These are phyloP conservation scores for Petromus typicus DNA, from an alignment of 2,113 vertebrate genomes.

Conservation along the genomic window DNA sequence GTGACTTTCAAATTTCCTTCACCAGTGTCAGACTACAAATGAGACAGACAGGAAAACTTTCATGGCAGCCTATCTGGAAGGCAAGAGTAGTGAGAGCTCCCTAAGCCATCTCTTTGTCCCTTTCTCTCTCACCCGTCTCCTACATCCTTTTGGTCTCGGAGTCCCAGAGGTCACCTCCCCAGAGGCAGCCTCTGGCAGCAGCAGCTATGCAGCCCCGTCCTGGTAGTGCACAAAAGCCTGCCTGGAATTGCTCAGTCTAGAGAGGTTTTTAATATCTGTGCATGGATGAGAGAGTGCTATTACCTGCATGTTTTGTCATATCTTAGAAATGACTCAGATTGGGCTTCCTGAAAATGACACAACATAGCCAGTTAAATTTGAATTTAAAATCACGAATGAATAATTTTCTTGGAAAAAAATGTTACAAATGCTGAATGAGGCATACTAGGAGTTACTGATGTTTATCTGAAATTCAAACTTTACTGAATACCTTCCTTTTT, in stretches of 20 bases:
- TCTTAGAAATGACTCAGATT: not conserved
- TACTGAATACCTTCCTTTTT: not conserved
- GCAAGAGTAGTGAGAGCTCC: not conserved
- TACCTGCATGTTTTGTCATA: not conserved
- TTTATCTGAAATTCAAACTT: slow-evolving; percentile 36
- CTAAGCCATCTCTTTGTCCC: not conserved
- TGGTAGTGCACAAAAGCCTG: not conserved
- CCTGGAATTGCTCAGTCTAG: not conserved
- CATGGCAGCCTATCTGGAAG: not conserved
- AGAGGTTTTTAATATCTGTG: not conserved
- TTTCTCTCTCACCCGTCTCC: not conserved
- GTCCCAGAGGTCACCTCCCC: slow-evolving; percentile 48
- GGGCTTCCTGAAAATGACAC: not conserved
- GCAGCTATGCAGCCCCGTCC: not conserved
- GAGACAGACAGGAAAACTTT: not conserved
- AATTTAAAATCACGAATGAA: slow-evolving; percentile 6
- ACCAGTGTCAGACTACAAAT: not conserved
- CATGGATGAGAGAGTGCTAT: not conserved
- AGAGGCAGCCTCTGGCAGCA: not conserved
- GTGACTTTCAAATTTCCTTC: slow-evolving; percentile 44
- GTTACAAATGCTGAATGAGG: not conserved
- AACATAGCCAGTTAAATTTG: not conserved
- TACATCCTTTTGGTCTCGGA: not conserved
- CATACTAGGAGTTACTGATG: not conserved
- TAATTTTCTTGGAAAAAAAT: not conserved